phyloP scores from a whole-genome alignment of 2,888 invertebrate genomes.

The Callinectes sapidus region DNA sequence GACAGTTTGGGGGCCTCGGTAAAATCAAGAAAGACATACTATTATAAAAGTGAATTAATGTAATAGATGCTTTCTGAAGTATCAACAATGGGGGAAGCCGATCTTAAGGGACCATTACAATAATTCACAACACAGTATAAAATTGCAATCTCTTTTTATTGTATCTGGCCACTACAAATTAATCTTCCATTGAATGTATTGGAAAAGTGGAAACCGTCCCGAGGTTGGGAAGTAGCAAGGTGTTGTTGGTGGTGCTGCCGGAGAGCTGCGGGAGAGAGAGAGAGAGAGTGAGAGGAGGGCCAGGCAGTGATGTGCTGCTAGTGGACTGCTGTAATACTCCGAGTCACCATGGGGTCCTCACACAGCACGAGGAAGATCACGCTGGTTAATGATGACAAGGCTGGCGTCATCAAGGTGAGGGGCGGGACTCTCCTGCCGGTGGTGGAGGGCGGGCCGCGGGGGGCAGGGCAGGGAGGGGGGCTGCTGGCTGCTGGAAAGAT shows the following conservation, averaged over 20 bases:
- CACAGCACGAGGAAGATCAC: constrained; percentile 72
- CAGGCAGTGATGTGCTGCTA: background rate
- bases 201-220: background rate
- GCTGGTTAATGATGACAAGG: constrained; percentile 70
- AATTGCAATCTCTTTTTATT: no score
- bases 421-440: background rate
- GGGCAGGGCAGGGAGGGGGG: background rate
- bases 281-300: background rate
- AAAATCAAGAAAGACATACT: no score
- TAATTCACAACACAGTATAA: no score
- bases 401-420: constrained; percentile 72
- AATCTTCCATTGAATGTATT: background rate
- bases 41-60: no score
- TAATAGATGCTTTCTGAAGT: no score
- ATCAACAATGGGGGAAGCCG: no score
- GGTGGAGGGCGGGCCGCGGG: background rate
- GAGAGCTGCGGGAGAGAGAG: background rate
- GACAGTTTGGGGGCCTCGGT: no score
- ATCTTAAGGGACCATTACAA: no score
- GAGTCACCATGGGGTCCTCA: constrained; percentile 64
- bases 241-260: constrained; percentile 29
- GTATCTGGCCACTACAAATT: no score
- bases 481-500: background rate
- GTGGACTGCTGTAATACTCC: background rate
- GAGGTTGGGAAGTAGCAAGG: background rate